Evolutionary conservation across 2,797 vertebrate species (phyloP).

Genomic region (Cichlasoma orientale): DNA sequence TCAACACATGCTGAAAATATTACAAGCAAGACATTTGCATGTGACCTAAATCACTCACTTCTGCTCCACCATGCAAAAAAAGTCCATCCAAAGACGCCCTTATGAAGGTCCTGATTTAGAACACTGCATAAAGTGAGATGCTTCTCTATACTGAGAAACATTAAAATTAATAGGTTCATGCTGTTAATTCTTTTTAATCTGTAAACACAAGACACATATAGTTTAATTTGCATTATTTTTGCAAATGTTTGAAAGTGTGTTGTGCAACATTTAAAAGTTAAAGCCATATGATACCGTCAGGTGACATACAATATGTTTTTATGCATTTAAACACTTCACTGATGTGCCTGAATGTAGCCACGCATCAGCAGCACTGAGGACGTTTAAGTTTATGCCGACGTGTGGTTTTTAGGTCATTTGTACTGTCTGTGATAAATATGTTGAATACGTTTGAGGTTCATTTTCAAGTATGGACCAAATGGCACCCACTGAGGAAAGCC

Average conservation of each 20-base stretch:
- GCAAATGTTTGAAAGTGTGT: not conserved
- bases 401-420: too few species aligned
- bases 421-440: too few species aligned
- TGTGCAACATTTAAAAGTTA: not conserved
- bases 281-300: not conserved
- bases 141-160: not conserved
- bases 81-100: constrained; percentile 48
- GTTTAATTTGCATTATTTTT: not conserved
- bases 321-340: not conserved
- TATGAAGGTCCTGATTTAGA: constrained; percentile 8
- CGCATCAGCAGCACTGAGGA: too few species aligned
- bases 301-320: not conserved
- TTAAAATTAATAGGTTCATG: not conserved
- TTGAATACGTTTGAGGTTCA: too few species aligned
- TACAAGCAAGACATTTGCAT: constrained; percentile 81
- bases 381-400: not conserved
- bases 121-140: constrained; percentile 10
- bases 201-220: not conserved
- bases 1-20: constrained; percentile 85
- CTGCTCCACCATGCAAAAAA: constrained; percentile 72
- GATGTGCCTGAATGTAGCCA: not conserved
- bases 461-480: too few species aligned
- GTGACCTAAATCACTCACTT: constrained; percentile 83
- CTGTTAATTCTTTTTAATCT: not conserved
- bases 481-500: too few species aligned